Evolutionary conservation across 2,888 invertebrate genomes (phyloP), one percentile per base, ranked within the genome.

Genomic region (Nesidiocoris tenuis): DNA sequence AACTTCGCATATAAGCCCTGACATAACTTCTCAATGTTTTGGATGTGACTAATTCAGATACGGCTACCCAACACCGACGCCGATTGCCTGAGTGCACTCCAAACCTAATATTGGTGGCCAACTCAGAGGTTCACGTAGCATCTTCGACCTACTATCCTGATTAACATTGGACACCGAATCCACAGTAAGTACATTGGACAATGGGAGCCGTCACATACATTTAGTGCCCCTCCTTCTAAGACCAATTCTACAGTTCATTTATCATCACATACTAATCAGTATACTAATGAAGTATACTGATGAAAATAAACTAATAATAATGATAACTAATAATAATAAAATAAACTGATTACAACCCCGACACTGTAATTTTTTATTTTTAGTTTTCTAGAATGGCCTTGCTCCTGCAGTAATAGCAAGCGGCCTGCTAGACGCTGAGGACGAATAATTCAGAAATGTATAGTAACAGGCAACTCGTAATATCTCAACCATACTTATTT

Each of bases 1-100:
- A 65, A 65, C 39, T 65, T 65, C 18, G 39, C 39, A 65, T 39
- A 39, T 65, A 18, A 65, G 65, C 39, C 7, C 65, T 39, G 65
- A 39, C 65, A 24, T 18, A 65, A 65, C 65, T 65, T 65, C 19
- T 2, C n/a, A n/a, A 39, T 2, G n/a, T 64, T 64, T 23, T 24
- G 64, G 64, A 63, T 16, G 63, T 22, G 25, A 17, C 65, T 65
- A 65, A 65, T 65, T 39, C 39, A 39, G 39, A 12, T 12, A 39
- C 12, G 39, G 39, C 12, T 12, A 39, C 39, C 39, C 5, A 39
- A 12, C 39, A 39, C 39, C 39, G 39, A 39, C 39, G 12, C 5
- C 39, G 39, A 39, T 12, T 3, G 39, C 39, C 39, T 12, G 12
- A 39, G 39, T 3, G 39, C 39, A 39, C 39, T 39, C 39, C 39